Conservation (phyloP, 2,888 invertebrate species). For the Dasysyrphus albostriatus region DNA sequence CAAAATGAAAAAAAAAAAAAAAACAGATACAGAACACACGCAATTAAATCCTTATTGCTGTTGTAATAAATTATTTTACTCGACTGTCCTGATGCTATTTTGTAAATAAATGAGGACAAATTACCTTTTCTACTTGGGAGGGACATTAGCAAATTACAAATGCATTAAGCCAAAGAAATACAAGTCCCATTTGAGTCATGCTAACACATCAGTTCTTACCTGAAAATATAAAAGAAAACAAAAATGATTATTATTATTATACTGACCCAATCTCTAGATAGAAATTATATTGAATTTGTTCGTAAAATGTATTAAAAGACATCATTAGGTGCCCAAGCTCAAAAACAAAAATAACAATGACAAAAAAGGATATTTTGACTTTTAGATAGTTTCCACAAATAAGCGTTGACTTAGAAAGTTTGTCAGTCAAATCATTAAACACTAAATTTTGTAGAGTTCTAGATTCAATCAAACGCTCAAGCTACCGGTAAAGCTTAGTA, state of each 20-base stretch:
- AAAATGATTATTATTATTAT: conserved; percentile 28
- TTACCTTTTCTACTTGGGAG: conserved; percentile 64
- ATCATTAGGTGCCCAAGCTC: too few species aligned
- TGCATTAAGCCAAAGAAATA: conserved; percentile 60
- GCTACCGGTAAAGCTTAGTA: too few species aligned
- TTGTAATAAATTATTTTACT: conserved; percentile 63
- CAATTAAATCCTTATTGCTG: conserved; percentile 72
- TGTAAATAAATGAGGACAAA: conserved; percentile 65
- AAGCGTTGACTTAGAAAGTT: too few species aligned
- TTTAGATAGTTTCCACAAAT: too few species aligned
- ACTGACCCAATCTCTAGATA: conserved; percentile 28
- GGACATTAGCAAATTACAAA: conserved; percentile 73
- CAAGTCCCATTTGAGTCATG: conserved; percentile 21
- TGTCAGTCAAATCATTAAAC: too few species aligned
- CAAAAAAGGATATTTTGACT: too few species aligned
- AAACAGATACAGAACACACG: conserved; percentile 10
- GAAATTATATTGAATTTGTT: conserved; percentile 31
- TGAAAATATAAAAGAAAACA: conserved; percentile 41
- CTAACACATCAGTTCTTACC: conserved; percentile 61
- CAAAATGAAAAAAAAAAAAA: background rate
- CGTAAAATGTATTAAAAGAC: conserved; percentile 14
- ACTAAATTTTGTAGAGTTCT: too few species aligned
- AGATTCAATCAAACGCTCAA: too few species aligned
- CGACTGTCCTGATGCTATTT: conserved; percentile 41
- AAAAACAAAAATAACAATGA: too few species aligned